Evolutionary conservation across 2,113 vertebrate genomes (phyloP).

Genomic region (Emberiza fucata): DNA sequence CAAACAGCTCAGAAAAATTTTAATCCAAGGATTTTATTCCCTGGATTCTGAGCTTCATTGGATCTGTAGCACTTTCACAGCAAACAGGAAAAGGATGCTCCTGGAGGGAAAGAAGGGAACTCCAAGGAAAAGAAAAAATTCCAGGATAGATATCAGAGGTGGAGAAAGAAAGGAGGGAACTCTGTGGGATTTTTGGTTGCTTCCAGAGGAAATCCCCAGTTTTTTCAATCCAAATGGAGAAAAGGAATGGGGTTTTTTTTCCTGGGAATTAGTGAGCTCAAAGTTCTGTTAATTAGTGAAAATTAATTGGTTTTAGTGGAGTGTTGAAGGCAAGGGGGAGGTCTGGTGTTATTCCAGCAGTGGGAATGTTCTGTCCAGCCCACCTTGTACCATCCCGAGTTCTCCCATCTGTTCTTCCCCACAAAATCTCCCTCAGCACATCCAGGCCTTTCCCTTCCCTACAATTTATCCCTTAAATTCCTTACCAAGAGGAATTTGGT

Average conservation of each 20-base stretch:
- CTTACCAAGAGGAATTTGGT: not conserved
- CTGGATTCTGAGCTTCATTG: not conserved
- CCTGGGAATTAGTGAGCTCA: no score
- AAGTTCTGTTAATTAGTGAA: not conserved
- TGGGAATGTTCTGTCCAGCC: not conserved
- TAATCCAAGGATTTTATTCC: not conserved
- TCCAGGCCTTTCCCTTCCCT: not conserved
- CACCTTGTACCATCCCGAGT: accelerated
- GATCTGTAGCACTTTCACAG: not conserved
- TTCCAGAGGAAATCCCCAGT: not conserved
- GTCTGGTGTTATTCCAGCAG: accelerated
- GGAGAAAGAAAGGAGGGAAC: not conserved
- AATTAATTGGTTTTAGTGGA: not conserved
- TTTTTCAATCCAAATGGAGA: not conserved
- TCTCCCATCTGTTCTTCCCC: not conserved
- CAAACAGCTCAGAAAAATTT: not conserved
- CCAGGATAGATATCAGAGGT: accelerated
- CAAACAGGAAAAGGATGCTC: not conserved
- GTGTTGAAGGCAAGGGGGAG: not conserved
- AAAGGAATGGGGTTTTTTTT: not conserved
- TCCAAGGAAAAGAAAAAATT: not conserved
- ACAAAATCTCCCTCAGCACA: not conserved
- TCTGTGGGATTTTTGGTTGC: not conserved
- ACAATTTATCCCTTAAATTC: not conserved
- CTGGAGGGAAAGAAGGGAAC: not conserved